phyloP scores from a whole-genome alignment of 2,113 vertebrate genomes.

The Tamias sibiricus region DNA sequence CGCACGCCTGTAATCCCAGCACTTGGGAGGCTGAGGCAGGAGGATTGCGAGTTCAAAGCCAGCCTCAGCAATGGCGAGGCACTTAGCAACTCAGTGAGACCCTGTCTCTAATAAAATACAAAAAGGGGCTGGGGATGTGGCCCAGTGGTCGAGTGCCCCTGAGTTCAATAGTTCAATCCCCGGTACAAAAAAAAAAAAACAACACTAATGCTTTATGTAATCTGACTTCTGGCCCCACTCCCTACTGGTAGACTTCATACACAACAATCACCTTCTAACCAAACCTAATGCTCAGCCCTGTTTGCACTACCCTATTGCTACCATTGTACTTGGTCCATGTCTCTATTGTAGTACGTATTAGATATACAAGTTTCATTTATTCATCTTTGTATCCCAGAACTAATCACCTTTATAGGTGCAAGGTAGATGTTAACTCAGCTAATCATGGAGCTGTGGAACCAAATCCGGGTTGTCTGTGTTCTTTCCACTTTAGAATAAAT shows the following conservation, averaged over 20 bases:
- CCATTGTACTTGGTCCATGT: not conserved
- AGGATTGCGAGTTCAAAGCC: too few species aligned
- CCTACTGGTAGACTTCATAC: not conserved
- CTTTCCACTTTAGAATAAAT: not conserved
- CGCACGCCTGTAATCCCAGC: too few species aligned
- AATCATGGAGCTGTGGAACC: not conserved
- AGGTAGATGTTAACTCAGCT: not conserved
- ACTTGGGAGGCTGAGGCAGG: too few species aligned
- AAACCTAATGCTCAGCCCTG: not conserved
- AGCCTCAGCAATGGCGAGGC: too few species aligned
- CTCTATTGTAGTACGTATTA: not conserved
- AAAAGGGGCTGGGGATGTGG: too few species aligned
- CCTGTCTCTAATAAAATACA: too few species aligned
- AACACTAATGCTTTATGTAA: not conserved
- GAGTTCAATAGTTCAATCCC: too few species aligned
- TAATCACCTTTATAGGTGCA: not conserved
- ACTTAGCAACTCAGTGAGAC: too few species aligned
- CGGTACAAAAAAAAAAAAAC: too few species aligned
- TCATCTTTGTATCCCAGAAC: constrained; percentile 31
- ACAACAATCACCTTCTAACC: constrained; percentile 2
- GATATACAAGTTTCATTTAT: not conserved
- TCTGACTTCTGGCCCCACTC: not conserved
- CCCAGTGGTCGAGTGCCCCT: too few species aligned
- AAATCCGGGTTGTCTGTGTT: not conserved
- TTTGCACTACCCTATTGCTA: not conserved